These are phyloP conservation scores for Odontomyia ornata DNA, from an alignment of 2,888 invertebrate genomes.

Conservation along the genomic window DNA sequence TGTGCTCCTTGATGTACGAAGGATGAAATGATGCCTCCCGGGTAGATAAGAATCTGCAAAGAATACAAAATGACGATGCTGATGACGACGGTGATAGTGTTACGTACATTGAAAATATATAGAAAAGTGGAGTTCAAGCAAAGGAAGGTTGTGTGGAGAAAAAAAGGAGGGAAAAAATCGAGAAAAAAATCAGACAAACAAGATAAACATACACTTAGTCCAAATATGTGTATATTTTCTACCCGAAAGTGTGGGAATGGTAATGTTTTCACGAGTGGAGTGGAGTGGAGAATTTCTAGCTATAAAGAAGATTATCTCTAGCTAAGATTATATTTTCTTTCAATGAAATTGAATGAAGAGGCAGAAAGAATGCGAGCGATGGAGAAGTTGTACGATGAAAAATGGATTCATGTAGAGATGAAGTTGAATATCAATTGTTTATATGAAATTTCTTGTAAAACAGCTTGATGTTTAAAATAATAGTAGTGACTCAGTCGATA, in stretches of 20 bases:
- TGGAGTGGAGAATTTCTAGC: neutral
- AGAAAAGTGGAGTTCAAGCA: neutral
- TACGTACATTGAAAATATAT: neutral
- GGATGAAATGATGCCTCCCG: neutral
- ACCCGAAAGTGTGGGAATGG: neutral
- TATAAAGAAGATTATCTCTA: constrained; percentile 30
- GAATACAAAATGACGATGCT: constrained; percentile 22
- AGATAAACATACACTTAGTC: constrained; percentile 14
- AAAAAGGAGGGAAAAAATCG: neutral
- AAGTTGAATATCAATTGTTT: too few relatives aligned
- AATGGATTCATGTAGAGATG: too few relatives aligned
- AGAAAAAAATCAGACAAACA: constrained; percentile 16
- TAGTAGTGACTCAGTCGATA: too few relatives aligned
- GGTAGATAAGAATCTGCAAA: constrained; percentile 35
- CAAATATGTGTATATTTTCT: neutral
- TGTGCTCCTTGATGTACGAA: neutral
- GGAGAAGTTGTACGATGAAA: too few relatives aligned
- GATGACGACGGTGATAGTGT: neutral
- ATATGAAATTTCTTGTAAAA: too few relatives aligned
- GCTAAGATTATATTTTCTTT: constrained; percentile 3
- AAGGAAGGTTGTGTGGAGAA: too few relatives aligned
- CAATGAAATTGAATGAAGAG: constrained; percentile 13
- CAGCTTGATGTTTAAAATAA: too few relatives aligned
- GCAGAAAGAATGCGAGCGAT: neutral
- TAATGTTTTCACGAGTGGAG: neutral